Evolutionary conservation across 2,888 invertebrate genomes (phyloP).

Genomic region (Drosophila testacea): DNA sequence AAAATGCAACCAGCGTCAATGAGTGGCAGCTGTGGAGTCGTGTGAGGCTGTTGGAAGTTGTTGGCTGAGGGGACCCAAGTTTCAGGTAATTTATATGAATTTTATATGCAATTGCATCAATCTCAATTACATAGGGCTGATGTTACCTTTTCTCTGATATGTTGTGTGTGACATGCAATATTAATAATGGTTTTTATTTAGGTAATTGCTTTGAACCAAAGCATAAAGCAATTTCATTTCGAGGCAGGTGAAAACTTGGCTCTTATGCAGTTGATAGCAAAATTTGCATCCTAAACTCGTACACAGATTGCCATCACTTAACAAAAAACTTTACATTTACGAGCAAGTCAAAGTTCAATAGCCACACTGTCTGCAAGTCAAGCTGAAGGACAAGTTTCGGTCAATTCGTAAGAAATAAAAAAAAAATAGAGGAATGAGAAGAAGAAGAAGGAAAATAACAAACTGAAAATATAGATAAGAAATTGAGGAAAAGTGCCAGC

Average conservation of each 20-base stretch:
- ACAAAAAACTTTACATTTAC: conserved; percentile 18
- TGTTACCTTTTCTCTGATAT: neutral
- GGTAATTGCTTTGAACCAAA: conserved; percentile 62
- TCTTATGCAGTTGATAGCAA: conserved; percentile 4
- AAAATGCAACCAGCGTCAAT: conserved; percentile 35
- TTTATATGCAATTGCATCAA: conserved; percentile 76
- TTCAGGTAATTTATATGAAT: conserved; percentile 69
- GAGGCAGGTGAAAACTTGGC: conserved; percentile 35
- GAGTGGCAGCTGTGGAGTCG: conserved; percentile 37
- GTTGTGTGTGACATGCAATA: conserved; percentile 67
- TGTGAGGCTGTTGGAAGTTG: conserved; percentile 15
- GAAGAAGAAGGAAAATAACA: conserved; percentile 3
- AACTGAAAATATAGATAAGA: conserved; percentile 31
- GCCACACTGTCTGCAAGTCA: conserved; percentile 54
- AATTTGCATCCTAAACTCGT: conserved; percentile 44
- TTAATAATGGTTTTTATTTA: conserved; percentile 75
- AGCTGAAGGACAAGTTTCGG: conserved; percentile 57
- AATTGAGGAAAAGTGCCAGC: conserved; percentile 37
- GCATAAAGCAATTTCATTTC: conserved; percentile 12
- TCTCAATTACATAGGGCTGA: conserved; percentile 69
- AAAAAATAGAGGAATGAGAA: neutral
- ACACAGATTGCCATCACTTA: conserved; percentile 28
- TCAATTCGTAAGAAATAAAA: conserved; percentile 12
- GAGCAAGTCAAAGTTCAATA: conserved; percentile 64
- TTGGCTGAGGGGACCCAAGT: conserved; percentile 31